These are phyloP conservation scores for Chionodraco myersi DNA, from an alignment of 2,113 vertebrate genomes.

Conservation along the genomic window DNA sequence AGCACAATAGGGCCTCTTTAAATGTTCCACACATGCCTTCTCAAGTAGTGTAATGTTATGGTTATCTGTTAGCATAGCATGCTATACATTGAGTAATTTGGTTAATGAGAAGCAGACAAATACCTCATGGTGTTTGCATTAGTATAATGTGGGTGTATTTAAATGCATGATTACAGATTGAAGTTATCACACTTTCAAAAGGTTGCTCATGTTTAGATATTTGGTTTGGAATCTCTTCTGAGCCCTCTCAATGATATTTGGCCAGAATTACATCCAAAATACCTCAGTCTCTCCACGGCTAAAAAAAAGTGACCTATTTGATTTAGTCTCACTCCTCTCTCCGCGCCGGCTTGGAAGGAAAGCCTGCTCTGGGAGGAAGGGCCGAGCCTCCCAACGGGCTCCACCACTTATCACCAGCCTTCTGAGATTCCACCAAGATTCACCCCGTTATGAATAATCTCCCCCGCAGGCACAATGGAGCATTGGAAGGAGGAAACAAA, in stretches of 20 bases:
- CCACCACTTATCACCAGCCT: slow-evolving; percentile 97
- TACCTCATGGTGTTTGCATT: neutral
- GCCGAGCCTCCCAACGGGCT: slow-evolving; percentile 86
- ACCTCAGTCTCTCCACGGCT: slow-evolving; percentile 43
- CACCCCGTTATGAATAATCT: slow-evolving; percentile 96
- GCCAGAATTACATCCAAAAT: slow-evolving; percentile 48
- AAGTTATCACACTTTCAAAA: neutral
- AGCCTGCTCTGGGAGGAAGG: slow-evolving; percentile 82
- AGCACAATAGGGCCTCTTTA: too few relatives aligned
- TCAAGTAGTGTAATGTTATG: neutral
- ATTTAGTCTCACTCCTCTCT: slow-evolving; percentile 56
- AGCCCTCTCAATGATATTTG: slow-evolving; percentile 36
- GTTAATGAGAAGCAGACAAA: neutral
- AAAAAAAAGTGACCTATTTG: slow-evolving; percentile 69
- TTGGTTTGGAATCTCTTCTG: neutral
- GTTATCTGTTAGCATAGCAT: neutral
- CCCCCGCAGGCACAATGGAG: slow-evolving; percentile 82
- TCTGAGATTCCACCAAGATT: slow-evolving; percentile 94
- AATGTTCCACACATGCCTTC: neutral
- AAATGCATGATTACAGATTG: neutral
- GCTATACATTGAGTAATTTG: neutral
- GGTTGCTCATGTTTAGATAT: neutral
- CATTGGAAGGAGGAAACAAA: slow-evolving; percentile 7
- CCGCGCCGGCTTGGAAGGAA: slow-evolving; percentile 47
- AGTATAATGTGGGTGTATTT: neutral